Evolutionary conservation across 2,888 invertebrate species (phyloP), one percentile per base, ranked within the genome.

Genomic region (Allolobophora icterica): DNA sequence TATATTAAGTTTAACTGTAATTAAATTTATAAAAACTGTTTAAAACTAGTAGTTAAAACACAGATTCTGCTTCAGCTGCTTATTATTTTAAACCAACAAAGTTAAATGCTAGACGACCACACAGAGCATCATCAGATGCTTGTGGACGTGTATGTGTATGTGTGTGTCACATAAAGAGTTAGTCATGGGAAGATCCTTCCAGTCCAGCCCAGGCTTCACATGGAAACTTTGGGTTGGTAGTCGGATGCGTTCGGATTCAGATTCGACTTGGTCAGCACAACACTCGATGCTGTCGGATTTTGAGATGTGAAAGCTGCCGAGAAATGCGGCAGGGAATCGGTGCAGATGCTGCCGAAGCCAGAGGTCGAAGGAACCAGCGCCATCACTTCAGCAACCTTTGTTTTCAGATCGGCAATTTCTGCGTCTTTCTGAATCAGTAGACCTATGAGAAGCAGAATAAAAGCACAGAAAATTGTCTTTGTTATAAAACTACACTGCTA

Each of bases 191-290:
- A 8, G 34, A 33, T 38, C 35, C 34, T 30, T 38, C 87, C 34
- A 24, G 38, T 87, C 34, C 87, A 87, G 35, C 87, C 34, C 33
- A 33, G 17, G 33, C 34, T 87, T 87, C 34, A 87, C 87, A 87
- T 87, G 87, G 87, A 87, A 38, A 87, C 90, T 38, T 91, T 91
- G 21, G 98, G 98, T 93, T 98, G 98, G 96, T 98, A 98, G 93
- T 97, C 97, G 93, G 97, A 97, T 93, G 98, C 98, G 96, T 98
- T 98, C 91, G 98, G 98, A 96, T 98, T 98, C 92, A 98, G 96
- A 94, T 96, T 97, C 89, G 96, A 96, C 92, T 94, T 94, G 92
- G 93, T 93, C 71, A 94, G 94, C 91, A 94, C 93, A 40, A 92
- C 91, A n/a, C 92, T 91, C 92, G 94, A 92, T 52, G 91, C 45